Percentiles rank a stretch among this genome's conserved stretches.
These are phyloP conservation scores for Orchestia grillus DNA, from an alignment of 1,140 invertebrate species.

Conservation along the genomic window DNA sequence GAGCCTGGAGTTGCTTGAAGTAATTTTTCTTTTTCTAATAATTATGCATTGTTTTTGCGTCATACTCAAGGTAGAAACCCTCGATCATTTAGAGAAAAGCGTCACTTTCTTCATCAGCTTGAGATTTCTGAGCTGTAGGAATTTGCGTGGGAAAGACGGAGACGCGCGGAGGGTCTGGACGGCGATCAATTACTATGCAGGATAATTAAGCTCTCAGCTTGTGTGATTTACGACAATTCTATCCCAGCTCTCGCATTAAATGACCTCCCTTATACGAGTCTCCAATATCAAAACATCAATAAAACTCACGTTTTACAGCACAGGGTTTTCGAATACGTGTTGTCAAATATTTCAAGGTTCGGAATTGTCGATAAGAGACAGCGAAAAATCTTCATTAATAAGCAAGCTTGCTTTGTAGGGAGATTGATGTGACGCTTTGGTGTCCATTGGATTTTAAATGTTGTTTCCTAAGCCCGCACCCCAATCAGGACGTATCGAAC, in stretches of 20 bases:
- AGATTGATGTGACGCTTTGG: conserved; percentile 23
- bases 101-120: background rate
- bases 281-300: conserved; percentile 32
- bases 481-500: background rate
- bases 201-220: conserved; percentile 31
- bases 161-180: background rate
- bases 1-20: too few relatives aligned
- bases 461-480: background rate
- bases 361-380: background rate
- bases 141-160: background rate
- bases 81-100: background rate
- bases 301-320: background rate
- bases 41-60: background rate
- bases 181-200: conserved; percentile 15
- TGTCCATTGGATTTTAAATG: conserved; percentile 2
- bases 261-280: conserved; percentile 17
- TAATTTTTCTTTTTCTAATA: background rate
- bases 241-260: background rate
- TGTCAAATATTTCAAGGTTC: background rate
- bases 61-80: background rate
- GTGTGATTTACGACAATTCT: conserved; percentile 24
- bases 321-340: background rate
- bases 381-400: background rate
- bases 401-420: background rate
- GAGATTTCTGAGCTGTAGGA: background rate